Base-by-base conservation (phyloP, 2,888 invertebrate species). In the Drosophila anceps region DNA sequence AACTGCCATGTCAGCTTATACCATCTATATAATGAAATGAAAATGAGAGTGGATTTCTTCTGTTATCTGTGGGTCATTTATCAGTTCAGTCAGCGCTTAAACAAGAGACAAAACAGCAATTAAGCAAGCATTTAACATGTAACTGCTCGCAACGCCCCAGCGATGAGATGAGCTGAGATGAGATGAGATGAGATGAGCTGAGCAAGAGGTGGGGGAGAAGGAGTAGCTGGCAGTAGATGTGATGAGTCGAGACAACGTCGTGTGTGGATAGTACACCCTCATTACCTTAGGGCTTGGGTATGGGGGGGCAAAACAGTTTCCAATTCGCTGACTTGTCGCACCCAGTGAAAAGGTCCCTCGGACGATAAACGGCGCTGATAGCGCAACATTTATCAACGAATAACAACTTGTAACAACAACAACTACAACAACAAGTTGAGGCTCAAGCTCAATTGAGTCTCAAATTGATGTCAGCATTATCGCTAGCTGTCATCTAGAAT, bases 391-490 rank as follows among this genome's bases (percentile, higher is more conserved):
- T 88, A 88, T 84, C 88, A 88, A 77, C 75, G 68, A 75, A 75
- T 54, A 80, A 80, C 69, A 79, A 82, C 59, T 69, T 76, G 73
- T 69, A 72, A 71, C 63, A 46, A 57, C 55, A 70, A 54, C 50
- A 75, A 69, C 53, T 70, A 59, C 66, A 76, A 55, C 41, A 65
- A 24, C 37, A 69, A 68, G 53, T 63, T 55, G 70, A 71, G 51
- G 66, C 76, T 43, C 81, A 86, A 83, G 91, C 91, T 90, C 91
- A 92, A 92, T 92, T 91, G 91, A 88, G 91, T 91, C 92, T 89
- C 88, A 92, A 92, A 92, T 92, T 91, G 91, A 91, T 91, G 92
- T 91, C 91, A 90, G 85, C 86, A 81, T 91, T 92, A 92, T 92
- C 92, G 76, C 83, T 79, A 87, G 88, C 82, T 90, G 86, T 90